Conservation (phyloP, 2,113 vertebrate genomes). For the Siphamia tubifer region DNA sequence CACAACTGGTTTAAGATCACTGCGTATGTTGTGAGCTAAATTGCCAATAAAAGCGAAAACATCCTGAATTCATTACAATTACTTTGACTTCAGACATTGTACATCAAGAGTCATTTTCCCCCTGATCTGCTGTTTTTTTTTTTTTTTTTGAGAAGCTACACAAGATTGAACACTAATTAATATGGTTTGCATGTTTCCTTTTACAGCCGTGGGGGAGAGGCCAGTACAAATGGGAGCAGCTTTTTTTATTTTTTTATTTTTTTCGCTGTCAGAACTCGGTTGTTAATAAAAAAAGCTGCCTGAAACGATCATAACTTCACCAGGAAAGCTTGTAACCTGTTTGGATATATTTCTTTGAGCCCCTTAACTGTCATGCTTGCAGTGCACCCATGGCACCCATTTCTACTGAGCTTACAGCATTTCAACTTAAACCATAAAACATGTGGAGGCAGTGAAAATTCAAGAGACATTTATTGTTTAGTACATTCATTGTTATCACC, state of each 20-base stretch:
- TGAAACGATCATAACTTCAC: slow-evolving; percentile 40
- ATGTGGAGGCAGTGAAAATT: slow-evolving; percentile 35
- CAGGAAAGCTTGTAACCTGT: slow-evolving; percentile 46
- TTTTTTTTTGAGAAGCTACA: slow-evolving; percentile 12
- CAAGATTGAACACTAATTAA: slow-evolving; percentile 20
- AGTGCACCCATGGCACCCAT: slow-evolving; percentile 42
- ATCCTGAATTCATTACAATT: not conserved
- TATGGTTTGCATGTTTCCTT: slow-evolving; percentile 14
- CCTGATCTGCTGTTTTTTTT: slow-evolving; percentile 1
- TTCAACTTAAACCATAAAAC: slow-evolving; percentile 56
- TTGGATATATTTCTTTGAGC: slow-evolving; percentile 43
- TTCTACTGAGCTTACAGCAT: slow-evolving; percentile 37
- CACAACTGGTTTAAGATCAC: slow-evolving; percentile 3
- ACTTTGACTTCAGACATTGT: not conserved
- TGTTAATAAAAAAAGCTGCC: slow-evolving; percentile 56
- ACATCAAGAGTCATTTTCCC: slow-evolving; percentile 5
- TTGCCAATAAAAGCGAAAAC: slow-evolving; percentile 17
- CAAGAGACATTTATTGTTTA: slow-evolving; percentile 47
- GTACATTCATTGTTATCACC: too few species aligned
- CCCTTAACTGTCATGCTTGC: slow-evolving; percentile 36
- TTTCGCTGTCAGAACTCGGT: slow-evolving; percentile 4
- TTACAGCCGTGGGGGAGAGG: slow-evolving; percentile 3
- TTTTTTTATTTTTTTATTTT: too few species aligned
- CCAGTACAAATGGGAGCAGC: slow-evolving; percentile 2
- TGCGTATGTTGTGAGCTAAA: slow-evolving; percentile 15